A percentile compares a stretch with the other conserved stretches of the same genome.
phyloP scores from a whole-genome alignment of 2,113 vertebrate genomes.

The Halcyon malimbica region DNA sequence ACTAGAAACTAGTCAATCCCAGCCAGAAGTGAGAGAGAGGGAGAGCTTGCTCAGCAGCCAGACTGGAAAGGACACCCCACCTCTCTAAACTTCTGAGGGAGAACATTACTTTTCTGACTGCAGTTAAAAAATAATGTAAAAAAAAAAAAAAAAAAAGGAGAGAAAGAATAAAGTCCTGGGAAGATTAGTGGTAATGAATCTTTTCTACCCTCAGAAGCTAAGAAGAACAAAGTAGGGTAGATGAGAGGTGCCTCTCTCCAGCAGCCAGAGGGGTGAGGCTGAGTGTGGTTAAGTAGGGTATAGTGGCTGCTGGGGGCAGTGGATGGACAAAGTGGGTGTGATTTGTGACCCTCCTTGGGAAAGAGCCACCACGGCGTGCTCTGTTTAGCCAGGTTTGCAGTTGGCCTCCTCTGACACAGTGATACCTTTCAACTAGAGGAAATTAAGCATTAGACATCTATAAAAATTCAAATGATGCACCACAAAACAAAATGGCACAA shows the following conservation, averaged over 20 bases:
- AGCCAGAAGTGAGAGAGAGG: background rate
- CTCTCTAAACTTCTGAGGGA: background rate
- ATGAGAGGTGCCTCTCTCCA: background rate
- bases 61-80: background rate
- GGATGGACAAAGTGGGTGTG: background rate
- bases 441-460: background rate
- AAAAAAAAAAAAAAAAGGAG: no score
- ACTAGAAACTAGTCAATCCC: background rate
- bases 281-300: background rate
- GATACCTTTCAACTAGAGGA: background rate
- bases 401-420: background rate
- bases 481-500: slow-evolving; percentile 2
- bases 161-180: background rate
- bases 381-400: background rate
- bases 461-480: slow-evolving; percentile 31
- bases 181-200: background rate
- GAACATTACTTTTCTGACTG: background rate
- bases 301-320: background rate
- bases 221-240: background rate
- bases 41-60: background rate
- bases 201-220: background rate
- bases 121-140: background rate
- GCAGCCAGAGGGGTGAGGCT: background rate
- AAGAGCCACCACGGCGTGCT: background rate
- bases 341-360: slow-evolving; percentile 15